Evolutionary conservation across 2,888 invertebrate species (phyloP), one percentile per base, ranked within the genome.

Genomic region (Oxytorus armatus): DNA sequence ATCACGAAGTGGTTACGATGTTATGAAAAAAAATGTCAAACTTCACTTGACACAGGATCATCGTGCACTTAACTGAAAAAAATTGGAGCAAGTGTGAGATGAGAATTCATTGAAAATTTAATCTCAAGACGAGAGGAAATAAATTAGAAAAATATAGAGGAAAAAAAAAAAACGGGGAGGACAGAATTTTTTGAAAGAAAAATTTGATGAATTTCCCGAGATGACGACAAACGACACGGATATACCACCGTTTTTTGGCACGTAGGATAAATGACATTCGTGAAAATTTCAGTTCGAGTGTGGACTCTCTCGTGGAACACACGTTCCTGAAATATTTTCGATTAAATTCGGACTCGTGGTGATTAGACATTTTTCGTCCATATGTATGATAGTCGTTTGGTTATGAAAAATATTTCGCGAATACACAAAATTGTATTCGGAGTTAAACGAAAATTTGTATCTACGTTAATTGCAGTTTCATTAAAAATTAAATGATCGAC

Each of bases 161-260:
- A 1, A n/a, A 55, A 1, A 4, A 4, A 23, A 63, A n/a, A 39
- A 5, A 11, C 29, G 18, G 11, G 23, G 39, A n/a, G n/a, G 11
- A 3, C 8, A 61, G 8, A 14, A 65, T 11, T 33, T 74, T 44
- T 11, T 25, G 16, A 21, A 18, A n/a, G 23, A 16, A n/a, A n/a
- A 23, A 21, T 29, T 25, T 8, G 4, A 29, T 14, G 23, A 8
- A 57, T 5, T 53, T 63, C 23, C 16, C 53, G 72, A 76, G 11
- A 72, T 75, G 76, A 66, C 59, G 25, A 47, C 66, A 25, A 66
- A 76, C 51, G 59, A 68, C 25, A 21, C 57, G 29, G 63, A 51
- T 23, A 65, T 49, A 8, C 63, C 29, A 51, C 33, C 59, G 5
- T 66, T 72, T 70, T 76, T 68, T 44, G 72, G 74, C 69, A 75